phyloP scores from a whole-genome alignment of 2,113 vertebrate species.

The Daphoenositta chrysoptera region DNA sequence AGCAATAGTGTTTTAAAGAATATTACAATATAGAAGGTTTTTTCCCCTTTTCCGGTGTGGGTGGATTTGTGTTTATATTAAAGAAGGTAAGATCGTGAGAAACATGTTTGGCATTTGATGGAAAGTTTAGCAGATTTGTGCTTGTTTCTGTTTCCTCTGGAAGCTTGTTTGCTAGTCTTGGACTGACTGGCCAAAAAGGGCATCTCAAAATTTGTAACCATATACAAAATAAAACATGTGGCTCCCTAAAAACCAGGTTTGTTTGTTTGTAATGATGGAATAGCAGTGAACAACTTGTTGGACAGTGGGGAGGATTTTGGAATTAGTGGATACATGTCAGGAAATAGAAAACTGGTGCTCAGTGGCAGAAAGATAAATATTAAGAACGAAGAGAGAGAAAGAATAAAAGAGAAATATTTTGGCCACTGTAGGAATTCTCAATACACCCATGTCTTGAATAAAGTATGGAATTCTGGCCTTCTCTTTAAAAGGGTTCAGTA shows the following conservation, averaged over 20 bases:
- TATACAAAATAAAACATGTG: neutral
- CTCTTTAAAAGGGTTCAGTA: neutral
- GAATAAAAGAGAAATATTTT: neutral
- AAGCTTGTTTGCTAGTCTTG: neutral
- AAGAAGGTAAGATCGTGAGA: neutral
- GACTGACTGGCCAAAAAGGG: neutral
- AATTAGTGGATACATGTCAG: neutral
- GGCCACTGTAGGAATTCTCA: neutral
- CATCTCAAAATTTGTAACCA: neutral
- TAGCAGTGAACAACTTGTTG: neutral
- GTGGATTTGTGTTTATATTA: neutral
- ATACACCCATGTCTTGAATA: neutral
- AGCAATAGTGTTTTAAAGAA: neutral
- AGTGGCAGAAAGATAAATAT: neutral
- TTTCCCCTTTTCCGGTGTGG: neutral
- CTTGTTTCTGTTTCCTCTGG: neutral
- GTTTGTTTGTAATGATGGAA: neutral
- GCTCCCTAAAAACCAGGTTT: neutral
- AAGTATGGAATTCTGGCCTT: neutral
- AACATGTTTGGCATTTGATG: neutral
- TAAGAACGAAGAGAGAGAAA: neutral
- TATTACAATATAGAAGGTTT: neutral
- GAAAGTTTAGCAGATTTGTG: neutral
- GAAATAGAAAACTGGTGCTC: neutral
- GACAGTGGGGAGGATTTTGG: neutral